Evolutionary conservation across 2,888 invertebrate species (phyloP), one percentile per base, ranked within the genome.

Genomic region (Rhamphomyia laevipes): DNA sequence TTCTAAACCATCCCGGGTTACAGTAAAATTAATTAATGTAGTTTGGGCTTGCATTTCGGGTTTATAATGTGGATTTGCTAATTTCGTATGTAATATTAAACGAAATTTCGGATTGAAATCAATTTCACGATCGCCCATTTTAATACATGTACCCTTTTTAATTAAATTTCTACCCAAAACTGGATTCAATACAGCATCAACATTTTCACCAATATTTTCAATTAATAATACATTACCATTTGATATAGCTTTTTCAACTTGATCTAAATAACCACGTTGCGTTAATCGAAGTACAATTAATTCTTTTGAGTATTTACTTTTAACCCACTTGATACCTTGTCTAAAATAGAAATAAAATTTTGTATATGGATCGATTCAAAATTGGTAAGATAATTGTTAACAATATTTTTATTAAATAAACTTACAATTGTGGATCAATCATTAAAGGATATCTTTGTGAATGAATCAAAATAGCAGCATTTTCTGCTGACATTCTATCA

Each of bases 1-100:
- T 67, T 95, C 95, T 15, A 95, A 73, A 67, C 91, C 94, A 66
- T 94, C 92, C 61, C 82, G 79, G 0, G 94, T 95, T 3, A 95
- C 94, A 2, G 94, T 94, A 62, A 95, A 95, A 71, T 95, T 94
- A 53, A 95, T 93, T 15, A 95, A 76, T 1, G 94, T 94, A 9
- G 92, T 87, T 72, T 95, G 94, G 0, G 94, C 94, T 70, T 95
- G 94, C 81, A 94, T 88, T 72, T 95, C 94, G 0, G 94, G 94
- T 64, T 94, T 91, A 66, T 93, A 95, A 72, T 94, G 94, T 0
- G 94, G 94, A 73, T 95, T 95, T 1, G 90, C 92, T 52, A 95
- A 71, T 70, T 95, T 95, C 0, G 94, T 94, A 65, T 95, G 94
- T 1, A 95, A 67, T 54, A 95, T 81, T 5, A 95, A 73, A 11